Conservation (phyloP, 1,140 invertebrate species). For the Drosophila chauvacae region DNA sequence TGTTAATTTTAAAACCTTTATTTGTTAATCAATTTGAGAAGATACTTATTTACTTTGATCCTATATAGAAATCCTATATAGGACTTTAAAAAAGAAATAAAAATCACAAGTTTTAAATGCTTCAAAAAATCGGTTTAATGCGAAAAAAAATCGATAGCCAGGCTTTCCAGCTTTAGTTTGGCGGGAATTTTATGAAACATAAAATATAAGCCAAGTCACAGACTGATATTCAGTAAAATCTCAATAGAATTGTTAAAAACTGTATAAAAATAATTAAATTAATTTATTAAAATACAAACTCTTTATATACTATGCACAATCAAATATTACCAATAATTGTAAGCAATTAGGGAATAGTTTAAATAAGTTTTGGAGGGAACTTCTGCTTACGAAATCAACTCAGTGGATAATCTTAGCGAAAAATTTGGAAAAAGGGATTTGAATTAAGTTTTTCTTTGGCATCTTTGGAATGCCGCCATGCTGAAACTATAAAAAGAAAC, state of each 20-base stretch:
- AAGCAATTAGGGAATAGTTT: background rate
- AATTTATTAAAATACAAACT: background rate
- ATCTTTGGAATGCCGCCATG: constrained; percentile 41
- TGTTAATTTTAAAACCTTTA: too few relatives aligned
- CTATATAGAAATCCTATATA: too few relatives aligned
- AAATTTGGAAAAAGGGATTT: constrained; percentile 11
- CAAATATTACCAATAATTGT: background rate
- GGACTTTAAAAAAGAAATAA: too few relatives aligned
- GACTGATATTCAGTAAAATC: background rate
- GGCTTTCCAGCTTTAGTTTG: background rate
- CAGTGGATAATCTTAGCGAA: background rate
- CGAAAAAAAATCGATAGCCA: background rate
- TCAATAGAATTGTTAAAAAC: background rate
- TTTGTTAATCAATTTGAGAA: too few relatives aligned
- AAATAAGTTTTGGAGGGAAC: background rate
- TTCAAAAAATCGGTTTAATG: background rate
- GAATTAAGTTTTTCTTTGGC: constrained; percentile 14
- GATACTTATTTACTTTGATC: background rate
- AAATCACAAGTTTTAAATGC: background rate
- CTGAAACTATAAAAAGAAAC: constrained; percentile 34
- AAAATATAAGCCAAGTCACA: background rate
- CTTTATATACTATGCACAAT: background rate
- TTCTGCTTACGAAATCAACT: too few relatives aligned
- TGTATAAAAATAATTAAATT: background rate
- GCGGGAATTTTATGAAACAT: background rate